phyloP scores from a whole-genome alignment of 2,888 invertebrate genomes.

The Alcis repandata region DNA sequence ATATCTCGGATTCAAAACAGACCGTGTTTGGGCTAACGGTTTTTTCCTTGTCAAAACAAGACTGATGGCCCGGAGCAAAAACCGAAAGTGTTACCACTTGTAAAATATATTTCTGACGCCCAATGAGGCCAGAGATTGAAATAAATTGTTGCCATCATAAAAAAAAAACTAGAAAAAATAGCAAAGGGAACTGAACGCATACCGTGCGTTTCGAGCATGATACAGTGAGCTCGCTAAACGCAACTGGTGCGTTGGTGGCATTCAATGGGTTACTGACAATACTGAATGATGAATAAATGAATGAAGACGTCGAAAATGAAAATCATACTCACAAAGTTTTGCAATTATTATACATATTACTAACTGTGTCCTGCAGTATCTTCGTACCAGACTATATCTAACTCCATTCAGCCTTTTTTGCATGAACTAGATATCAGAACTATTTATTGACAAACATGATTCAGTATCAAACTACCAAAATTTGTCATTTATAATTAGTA shows the following conservation, averaged over 20 bases:
- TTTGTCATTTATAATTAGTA: too few species aligned
- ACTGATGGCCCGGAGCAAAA: constrained; percentile 1
- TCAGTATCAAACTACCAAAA: too few species aligned
- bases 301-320: too few species aligned
- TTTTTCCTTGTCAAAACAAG: constrained; percentile 10
- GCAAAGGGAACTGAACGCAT: constrained; percentile 12
- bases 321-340: too few species aligned
- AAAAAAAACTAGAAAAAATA: background rate
- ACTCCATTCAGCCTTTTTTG: too few species aligned
- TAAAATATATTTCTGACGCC: constrained; percentile 5
- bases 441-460: too few species aligned
- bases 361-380: too few species aligned
- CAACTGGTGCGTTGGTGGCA: constrained; percentile 13
- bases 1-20: background rate
- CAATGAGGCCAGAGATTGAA: constrained; percentile 9
- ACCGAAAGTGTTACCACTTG: constrained; percentile 14
- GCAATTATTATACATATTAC: too few species aligned
- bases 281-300: too few species aligned
- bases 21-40: constrained; percentile 1
- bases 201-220: constrained; percentile 23
- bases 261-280: constrained; percentile 10
- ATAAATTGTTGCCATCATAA: constrained; percentile 8
- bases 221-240: constrained; percentile 12
- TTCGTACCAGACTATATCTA: too few species aligned
- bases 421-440: too few species aligned